These are phyloP conservation scores for Clarias gariepinus DNA, from an alignment of 2,113 vertebrate species.

Conservation along the genomic window DNA sequence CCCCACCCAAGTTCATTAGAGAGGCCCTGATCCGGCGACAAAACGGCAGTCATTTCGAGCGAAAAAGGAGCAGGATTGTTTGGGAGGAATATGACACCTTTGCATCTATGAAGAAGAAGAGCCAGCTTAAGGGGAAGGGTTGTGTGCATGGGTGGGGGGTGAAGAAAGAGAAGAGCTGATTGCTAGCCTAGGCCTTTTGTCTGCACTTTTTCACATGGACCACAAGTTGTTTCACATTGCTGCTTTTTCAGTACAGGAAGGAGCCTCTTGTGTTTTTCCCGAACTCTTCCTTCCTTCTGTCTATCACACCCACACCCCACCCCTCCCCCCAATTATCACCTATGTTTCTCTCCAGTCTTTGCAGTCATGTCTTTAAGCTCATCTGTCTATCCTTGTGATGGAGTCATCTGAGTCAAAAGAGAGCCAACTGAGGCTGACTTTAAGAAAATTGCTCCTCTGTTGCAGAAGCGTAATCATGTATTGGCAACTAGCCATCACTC, in stretches of 20 bases:
- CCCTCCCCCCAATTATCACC: no score
- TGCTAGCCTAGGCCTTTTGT: slow-evolving; percentile 49
- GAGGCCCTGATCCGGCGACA: slow-evolving; percentile 62
- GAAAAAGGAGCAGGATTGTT: slow-evolving; percentile 77
- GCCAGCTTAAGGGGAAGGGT: slow-evolving; percentile 45
- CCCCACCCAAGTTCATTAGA: slow-evolving; percentile 82
- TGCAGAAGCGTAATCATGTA: slow-evolving; percentile 23
- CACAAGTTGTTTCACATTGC: slow-evolving; percentile 44
- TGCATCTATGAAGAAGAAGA: slow-evolving; percentile 47
- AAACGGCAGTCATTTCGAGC: slow-evolving; percentile 75
- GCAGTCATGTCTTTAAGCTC: background rate
- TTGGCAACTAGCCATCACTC: slow-evolving; percentile 22
- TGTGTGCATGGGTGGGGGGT: background rate
- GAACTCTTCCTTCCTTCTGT: slow-evolving; percentile 3
- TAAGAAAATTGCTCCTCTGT: slow-evolving; percentile 17
- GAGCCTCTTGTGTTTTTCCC: slow-evolving; percentile 12
- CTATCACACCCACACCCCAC: no score
- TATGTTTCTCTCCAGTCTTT: background rate
- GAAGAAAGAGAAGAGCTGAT: slow-evolving; percentile 39
- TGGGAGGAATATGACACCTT: slow-evolving; percentile 63
- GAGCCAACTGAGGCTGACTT: background rate
- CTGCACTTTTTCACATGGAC: slow-evolving; percentile 44
- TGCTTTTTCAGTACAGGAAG: slow-evolving; percentile 53
- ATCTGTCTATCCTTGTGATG: background rate
- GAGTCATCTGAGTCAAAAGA: background rate